Evolutionary conservation across 2,888 invertebrate species (phyloP).

Genomic region (Tinea pellionella): DNA sequence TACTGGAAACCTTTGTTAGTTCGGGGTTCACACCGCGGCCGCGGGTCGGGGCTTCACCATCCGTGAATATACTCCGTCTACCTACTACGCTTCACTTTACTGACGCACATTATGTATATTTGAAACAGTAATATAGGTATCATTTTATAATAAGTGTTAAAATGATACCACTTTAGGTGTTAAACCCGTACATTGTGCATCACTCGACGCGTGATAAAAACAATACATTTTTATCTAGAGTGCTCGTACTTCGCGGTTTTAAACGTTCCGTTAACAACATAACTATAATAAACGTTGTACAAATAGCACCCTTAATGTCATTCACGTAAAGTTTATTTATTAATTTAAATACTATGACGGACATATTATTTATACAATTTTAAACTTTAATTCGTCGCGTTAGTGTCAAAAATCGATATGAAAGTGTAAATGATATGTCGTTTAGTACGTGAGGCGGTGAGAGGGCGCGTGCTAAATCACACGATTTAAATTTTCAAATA

Average conservation of each 20-base stretch:
- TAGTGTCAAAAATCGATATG: not conserved
- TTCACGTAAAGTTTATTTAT: not conserved
- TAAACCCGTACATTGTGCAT: no score
- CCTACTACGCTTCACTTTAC: no score
- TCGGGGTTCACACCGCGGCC: no score
- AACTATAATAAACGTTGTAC: not conserved
- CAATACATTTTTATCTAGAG: not conserved
- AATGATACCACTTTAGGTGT: no score
- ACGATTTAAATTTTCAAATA: not conserved
- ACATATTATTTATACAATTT: no score
- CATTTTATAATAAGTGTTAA: no score
- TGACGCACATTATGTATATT: no score
- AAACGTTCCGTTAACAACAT: not conserved
- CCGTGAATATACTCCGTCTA: no score
- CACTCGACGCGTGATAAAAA: not conserved
- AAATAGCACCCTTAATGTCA: not conserved
- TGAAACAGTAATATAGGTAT: no score
- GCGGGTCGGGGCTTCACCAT: no score
- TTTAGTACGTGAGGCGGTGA: not conserved
- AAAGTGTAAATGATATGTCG: not conserved
- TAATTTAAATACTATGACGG: no score
- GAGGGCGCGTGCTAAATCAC: not conserved
- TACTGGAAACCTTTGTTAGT: not conserved
- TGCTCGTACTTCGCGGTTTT: not conserved
- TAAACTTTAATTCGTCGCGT: no score